Conservation (phyloP, 2,113 vertebrate genomes). For the Halcyon senegalensis region DNA sequence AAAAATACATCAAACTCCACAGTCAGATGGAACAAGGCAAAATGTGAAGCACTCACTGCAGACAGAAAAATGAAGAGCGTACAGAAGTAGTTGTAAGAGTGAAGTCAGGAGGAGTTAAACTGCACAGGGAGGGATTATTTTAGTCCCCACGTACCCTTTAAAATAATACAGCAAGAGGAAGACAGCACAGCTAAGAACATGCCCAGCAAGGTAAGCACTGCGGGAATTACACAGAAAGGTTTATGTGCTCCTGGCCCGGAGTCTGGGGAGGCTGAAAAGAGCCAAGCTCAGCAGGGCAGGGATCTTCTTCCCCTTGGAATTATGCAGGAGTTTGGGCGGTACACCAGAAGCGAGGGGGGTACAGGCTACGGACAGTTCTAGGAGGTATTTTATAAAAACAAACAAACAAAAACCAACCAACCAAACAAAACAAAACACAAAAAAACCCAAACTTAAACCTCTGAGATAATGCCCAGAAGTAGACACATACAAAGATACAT, state of each 20-base stretch:
- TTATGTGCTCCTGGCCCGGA: neutral
- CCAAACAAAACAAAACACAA: neutral
- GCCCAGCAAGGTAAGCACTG: neutral
- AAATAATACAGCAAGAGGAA: neutral
- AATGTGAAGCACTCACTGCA: neutral
- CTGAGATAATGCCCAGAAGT: neutral
- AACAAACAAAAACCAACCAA: no score
- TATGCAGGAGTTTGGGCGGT: neutral
- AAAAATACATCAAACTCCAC: neutral
- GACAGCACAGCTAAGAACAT: neutral
- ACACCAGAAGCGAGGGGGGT: fast-evolving
- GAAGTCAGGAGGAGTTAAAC: neutral
- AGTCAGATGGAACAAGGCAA: neutral
- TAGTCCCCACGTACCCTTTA: neutral
- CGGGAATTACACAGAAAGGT: neutral
- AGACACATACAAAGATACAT: fast-evolving
- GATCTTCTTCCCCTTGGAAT: neutral
- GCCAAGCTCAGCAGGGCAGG: neutral
- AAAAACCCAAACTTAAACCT: no score
- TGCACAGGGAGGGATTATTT: neutral
- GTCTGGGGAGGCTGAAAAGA: neutral
- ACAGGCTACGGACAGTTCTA: neutral
- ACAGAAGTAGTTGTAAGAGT: fast-evolving
- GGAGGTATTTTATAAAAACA: neutral
- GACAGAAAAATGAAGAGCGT: neutral